Percentiles rank a stretch among this genome's conserved stretches.
phyloP scores from a whole-genome alignment of 2,888 invertebrate genomes.

The Lydus trimaculatus region DNA sequence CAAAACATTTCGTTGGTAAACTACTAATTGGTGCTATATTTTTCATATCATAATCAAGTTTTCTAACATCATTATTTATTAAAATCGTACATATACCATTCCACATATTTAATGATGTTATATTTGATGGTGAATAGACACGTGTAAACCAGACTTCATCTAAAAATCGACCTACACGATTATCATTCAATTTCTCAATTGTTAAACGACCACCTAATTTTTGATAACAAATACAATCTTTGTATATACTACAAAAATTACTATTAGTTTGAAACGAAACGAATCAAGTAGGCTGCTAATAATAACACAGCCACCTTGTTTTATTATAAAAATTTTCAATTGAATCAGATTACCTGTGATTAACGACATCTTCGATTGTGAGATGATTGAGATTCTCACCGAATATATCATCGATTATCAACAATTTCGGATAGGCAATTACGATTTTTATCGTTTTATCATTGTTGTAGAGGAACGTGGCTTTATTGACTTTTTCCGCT shows the following conservation, averaged over 20 bases:
- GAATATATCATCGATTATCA: constrained; percentile 32
- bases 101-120: constrained; percentile 56
- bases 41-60: constrained; percentile 48
- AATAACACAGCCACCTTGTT: not conserved
- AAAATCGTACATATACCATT: constrained; percentile 55
- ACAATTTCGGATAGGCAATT: constrained; percentile 42
- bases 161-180: constrained; percentile 43
- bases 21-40: constrained; percentile 45
- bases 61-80: constrained; percentile 54
- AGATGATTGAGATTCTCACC: constrained; percentile 21
- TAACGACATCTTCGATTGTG: constrained; percentile 32
- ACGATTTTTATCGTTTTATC: constrained; percentile 36
- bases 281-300: not conserved
- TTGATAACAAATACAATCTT: constrained; percentile 56
- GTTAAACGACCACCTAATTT: constrained; percentile 55
- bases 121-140: constrained; percentile 56
- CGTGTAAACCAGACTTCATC: constrained; percentile 54
- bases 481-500: constrained; percentile 51
- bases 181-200: constrained; percentile 48
- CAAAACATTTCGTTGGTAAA: constrained; percentile 16
- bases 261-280: not conserved
- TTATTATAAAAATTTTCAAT: not conserved
- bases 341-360: constrained; percentile 30
- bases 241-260: constrained; percentile 51
- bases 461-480: constrained; percentile 46